Conservation (phyloP, 2,113 vertebrate species). For the Rhineura floridana region DNA sequence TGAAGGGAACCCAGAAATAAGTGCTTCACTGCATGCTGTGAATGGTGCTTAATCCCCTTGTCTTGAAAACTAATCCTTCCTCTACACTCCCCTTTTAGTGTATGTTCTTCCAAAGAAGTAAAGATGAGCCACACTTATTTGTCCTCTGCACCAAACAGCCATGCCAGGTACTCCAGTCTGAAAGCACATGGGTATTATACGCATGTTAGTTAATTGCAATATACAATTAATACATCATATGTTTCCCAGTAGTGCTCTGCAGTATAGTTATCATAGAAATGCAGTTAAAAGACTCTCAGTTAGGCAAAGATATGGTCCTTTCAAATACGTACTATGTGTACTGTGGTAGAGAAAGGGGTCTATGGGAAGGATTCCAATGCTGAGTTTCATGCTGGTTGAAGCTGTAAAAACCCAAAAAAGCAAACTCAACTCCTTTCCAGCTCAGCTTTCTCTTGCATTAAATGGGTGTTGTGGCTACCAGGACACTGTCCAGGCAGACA, state of each 20-base stretch:
- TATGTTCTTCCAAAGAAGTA: background rate
- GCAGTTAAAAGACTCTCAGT: background rate
- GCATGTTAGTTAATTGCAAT: background rate
- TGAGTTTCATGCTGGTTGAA: background rate
- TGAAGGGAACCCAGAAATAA: conserved; percentile 16
- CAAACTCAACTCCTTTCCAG: background rate
- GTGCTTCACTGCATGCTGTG: conserved; percentile 4
- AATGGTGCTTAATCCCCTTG: background rate
- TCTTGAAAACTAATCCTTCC: conserved; percentile 14
- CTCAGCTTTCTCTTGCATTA: background rate
- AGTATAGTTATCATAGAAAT: background rate
- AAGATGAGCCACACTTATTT: background rate
- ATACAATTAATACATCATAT: conserved; percentile 2
- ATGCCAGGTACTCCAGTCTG: background rate
- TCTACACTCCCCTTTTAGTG: background rate
- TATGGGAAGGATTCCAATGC: background rate
- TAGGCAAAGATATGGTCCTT: background rate
- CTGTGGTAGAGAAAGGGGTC: background rate
- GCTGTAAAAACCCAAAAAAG: background rate
- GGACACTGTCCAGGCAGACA: background rate
- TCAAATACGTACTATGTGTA: background rate
- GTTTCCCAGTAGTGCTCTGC: background rate
- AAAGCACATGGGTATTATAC: background rate
- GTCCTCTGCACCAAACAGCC: background rate
- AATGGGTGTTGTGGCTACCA: background rate